Evolutionary conservation across 2,113 vertebrate genomes (phyloP), one percentile per base, ranked within the genome.

Genomic region (Circaetus gallicus): DNA sequence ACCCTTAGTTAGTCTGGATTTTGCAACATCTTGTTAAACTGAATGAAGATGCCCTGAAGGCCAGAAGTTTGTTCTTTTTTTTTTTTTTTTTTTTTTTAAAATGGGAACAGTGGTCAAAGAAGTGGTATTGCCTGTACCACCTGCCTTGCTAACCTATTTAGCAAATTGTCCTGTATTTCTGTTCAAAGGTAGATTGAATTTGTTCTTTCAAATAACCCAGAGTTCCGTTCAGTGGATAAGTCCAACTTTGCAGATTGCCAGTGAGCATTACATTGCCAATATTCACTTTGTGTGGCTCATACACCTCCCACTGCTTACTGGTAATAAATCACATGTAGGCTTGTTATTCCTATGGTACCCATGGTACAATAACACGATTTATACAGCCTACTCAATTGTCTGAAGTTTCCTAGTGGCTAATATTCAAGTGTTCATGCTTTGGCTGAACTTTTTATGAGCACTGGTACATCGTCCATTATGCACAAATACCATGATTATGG

Each of bases 1-100:
- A 45, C 12, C 7, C 28, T 52, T 52, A 17, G 17, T 36, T 67
- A 65, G 40, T n/a, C 2, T 78, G 29, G 20, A 61, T 78, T 66
- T 77, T 88, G 25, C 11, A 11, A 43, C 5, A 25, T n/a, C 26
- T 49, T 62, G 7, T n/a, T 86, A 65, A 90, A 70, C 3, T 34
- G 55, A 91, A 47, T 13, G 12, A 86, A 49, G 17, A 21, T 52
- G 9, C 52, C 16, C 31, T 18, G 9, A 66, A 72, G 42, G 43
- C 6, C 28, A n/a, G 10, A 47, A 56, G 3, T 12, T 25, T 50
- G 1, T 5, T 63, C 0, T 29, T 10, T 21, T n/a, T 8, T 4
- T 52, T 21, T 42, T 52, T 13, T 20, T 13, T 11, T 20, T 43
- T 7, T 5, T 16, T 7, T 17, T 70, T 59, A 16, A 8, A 53